Evolutionary conservation across 1,140 invertebrate species (phyloP).

Genomic region (Pemphigus obesinymphae): DNA sequence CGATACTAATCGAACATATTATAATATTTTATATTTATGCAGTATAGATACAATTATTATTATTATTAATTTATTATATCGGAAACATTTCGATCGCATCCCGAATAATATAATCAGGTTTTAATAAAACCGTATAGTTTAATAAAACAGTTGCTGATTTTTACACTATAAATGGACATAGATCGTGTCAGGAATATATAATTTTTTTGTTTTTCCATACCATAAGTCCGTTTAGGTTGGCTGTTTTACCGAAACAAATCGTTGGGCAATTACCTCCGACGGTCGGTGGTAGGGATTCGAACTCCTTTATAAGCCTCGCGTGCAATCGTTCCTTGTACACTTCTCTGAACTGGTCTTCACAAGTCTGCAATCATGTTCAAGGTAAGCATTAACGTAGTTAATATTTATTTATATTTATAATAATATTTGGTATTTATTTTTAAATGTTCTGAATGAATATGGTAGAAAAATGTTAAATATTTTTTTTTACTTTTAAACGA

Average conservation of each 20-base stretch:
- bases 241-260: constrained; percentile 7
- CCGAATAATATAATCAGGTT: background rate
- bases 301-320: constrained; percentile 31
- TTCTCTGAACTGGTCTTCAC: constrained; percentile 8
- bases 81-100: background rate
- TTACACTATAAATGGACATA: background rate
- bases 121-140: background rate
- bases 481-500: no score
- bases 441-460: no score
- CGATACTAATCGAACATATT: background rate
- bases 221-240: background rate
- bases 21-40: no score
- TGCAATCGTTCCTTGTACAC: background rate
- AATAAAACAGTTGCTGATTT: background rate
- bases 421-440: no score
- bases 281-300: constrained; percentile 14
- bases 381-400: constrained; percentile 6
- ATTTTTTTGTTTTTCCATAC: constrained; percentile 17
- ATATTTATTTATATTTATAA: background rate
- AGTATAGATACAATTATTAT: no score
- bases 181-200: constrained; percentile 20
- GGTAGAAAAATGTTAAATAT: no score
- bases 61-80: background rate
- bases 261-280: constrained; percentile 17
- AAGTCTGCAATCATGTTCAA: constrained; percentile 38